Conservation (phyloP, 2,797 vertebrate genomes). For the Cyprinella venusta region DNA sequence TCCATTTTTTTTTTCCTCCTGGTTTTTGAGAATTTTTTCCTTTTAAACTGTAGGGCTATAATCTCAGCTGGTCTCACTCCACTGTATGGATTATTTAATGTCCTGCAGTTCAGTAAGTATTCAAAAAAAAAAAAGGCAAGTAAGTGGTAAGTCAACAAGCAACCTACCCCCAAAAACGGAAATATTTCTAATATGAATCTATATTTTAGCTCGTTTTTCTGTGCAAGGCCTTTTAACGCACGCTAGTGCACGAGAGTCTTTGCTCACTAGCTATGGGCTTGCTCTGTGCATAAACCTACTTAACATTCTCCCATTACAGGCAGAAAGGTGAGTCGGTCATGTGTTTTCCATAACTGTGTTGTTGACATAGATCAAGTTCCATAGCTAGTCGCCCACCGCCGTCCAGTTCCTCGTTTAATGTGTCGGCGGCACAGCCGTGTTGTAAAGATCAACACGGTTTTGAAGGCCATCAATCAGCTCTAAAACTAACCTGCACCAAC, state of each 20-base stretch:
- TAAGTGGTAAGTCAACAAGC: conserved; percentile 79
- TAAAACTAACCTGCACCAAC: conserved; percentile 43
- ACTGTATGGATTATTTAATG: conserved; percentile 80
- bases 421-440: background rate
- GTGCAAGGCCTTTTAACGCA: conserved; percentile 72
- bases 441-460: conserved; percentile 15
- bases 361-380: conserved; percentile 71
- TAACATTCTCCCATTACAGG: conserved; percentile 76
- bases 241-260: conserved; percentile 62
- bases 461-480: conserved; percentile 43
- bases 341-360: conserved; percentile 64
- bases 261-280: conserved; percentile 73
- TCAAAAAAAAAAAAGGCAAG: conserved; percentile 73
- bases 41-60: conserved; percentile 75
- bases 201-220: conserved; percentile 69
- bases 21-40: conserved; percentile 73
- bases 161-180: conserved; percentile 61
- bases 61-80: conserved; percentile 78
- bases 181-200: conserved; percentile 59
- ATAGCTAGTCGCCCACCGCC: conserved; percentile 60
- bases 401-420: conserved; percentile 60
- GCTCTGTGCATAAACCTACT: conserved; percentile 45
- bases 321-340: conserved; percentile 75
- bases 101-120: conserved; percentile 84
- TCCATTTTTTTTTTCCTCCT: background rate